phyloP scores from a whole-genome alignment of 2,113 vertebrate genomes.

The Microtus ochrogaster region DNA sequence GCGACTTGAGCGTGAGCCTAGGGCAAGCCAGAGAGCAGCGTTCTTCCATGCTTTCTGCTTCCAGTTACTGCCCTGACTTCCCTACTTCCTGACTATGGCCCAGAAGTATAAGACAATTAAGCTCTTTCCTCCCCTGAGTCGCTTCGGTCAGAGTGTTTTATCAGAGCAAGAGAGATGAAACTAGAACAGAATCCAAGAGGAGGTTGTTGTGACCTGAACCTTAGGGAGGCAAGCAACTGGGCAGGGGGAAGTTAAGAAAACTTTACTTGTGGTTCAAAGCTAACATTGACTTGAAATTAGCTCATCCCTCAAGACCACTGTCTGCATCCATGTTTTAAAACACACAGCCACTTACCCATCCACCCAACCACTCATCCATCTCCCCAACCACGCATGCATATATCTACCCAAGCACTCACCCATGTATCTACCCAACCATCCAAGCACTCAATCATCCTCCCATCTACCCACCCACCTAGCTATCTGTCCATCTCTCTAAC shows the following conservation, averaged over 20 bases:
- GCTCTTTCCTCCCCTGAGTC: not conserved
- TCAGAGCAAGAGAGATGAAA: not conserved
- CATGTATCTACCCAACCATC: not conserved
- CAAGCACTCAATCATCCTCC: not conserved
- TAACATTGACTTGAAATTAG: not conserved
- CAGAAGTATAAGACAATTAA: not conserved
- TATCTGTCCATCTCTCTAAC: too few relatives aligned
- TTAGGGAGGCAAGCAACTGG: not conserved
- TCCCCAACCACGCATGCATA: not conserved
- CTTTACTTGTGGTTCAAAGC: conserved; percentile 29
- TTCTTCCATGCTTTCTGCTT: not conserved
- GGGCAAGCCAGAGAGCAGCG: too few relatives aligned
- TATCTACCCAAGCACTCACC: not conserved
- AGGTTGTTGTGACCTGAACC: not conserved
- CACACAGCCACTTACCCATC: not conserved
- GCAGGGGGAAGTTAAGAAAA: not conserved
- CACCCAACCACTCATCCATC: not conserved
- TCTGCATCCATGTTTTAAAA: not conserved
- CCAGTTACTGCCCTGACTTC: not conserved
- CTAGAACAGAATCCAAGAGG: not conserved
- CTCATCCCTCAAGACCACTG: not conserved
- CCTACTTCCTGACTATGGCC: not conserved
- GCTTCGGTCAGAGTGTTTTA: not conserved
- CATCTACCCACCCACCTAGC: too few relatives aligned
- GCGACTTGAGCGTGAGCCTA: not conserved